Evolutionary conservation across 2,113 vertebrate genomes (phyloP).

Genomic region (Anas platyrhynchos): DNA sequence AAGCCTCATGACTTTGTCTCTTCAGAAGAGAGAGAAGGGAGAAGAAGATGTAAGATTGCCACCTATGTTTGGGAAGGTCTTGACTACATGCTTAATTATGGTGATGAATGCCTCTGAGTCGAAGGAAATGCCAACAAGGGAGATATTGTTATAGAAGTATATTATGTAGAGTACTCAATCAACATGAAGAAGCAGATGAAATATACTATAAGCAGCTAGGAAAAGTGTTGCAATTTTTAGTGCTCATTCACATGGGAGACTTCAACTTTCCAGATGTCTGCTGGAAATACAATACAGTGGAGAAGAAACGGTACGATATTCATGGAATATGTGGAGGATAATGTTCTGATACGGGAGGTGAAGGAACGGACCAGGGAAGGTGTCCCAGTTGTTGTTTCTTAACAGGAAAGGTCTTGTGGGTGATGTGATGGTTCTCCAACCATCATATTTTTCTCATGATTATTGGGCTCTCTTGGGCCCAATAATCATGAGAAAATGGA

Average conservation of each 20-base stretch:
- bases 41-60: background rate
- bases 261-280: background rate
- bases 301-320: background rate
- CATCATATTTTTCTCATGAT: too few species aligned
- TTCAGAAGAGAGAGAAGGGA: background rate
- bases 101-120: background rate
- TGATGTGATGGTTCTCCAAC: background rate
- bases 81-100: background rate
- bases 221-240: background rate
- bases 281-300: background rate
- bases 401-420: background rate
- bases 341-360: background rate
- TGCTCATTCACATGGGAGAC: background rate
- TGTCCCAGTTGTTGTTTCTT: background rate
- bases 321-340: background rate
- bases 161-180: background rate
- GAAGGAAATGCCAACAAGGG: background rate
- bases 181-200: background rate
- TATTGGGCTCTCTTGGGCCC: background rate
- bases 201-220: background rate
- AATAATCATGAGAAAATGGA: background rate
- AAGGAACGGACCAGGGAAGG: background rate
- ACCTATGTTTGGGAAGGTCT: background rate
- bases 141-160: background rate
- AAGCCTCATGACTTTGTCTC: background rate